phyloP scores from a whole-genome alignment of 2,113 vertebrate genomes.

The Ariopsis seemanni region DNA sequence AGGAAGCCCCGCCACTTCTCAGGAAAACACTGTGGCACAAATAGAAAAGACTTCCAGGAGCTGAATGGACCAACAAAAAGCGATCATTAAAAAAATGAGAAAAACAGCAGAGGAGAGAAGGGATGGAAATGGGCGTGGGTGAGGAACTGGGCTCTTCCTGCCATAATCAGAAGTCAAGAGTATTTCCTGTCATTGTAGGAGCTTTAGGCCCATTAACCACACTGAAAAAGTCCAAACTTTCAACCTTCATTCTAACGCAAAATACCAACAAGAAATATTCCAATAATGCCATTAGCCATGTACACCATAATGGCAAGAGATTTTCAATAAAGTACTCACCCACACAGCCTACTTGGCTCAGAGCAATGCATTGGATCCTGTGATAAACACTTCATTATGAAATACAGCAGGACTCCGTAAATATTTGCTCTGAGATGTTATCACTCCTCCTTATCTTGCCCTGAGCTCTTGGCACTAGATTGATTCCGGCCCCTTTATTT shows the following conservation, averaged over 20 bases:
- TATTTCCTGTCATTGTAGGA: slow-evolving; percentile 78
- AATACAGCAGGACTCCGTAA: slow-evolving; percentile 73
- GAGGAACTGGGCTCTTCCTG: slow-evolving; percentile 75
- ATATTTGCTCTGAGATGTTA: slow-evolving; percentile 71
- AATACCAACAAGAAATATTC: not conserved
- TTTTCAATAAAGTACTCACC: slow-evolving; percentile 5
- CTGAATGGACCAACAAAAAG: slow-evolving; percentile 49
- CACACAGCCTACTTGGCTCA: slow-evolving; percentile 59
- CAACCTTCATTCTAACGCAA: not conserved
- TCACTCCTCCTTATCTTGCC: slow-evolving; percentile 69
- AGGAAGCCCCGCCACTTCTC: slow-evolving; percentile 54
- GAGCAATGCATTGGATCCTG: slow-evolving; percentile 54
- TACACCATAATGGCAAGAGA: not conserved
- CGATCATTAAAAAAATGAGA: slow-evolving; percentile 57
- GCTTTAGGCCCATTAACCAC: slow-evolving; percentile 66
- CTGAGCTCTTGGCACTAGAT: slow-evolving; percentile 68
- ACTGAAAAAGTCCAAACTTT: slow-evolving; percentile 1
- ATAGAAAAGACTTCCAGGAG: slow-evolving; percentile 68
- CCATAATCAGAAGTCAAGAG: slow-evolving; percentile 74
- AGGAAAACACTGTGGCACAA: slow-evolving; percentile 61
- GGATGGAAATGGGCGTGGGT: slow-evolving; percentile 76
- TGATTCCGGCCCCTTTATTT: slow-evolving; percentile 64
- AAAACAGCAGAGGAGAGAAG: slow-evolving; percentile 71
- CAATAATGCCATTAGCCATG: not conserved
- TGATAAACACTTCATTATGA: slow-evolving; percentile 77